A percentile compares a stretch with the other conserved stretches of the same genome.
Evolutionary conservation across 2,888 invertebrate species (phyloP).

Genomic region (Cordilura impudica): DNA sequence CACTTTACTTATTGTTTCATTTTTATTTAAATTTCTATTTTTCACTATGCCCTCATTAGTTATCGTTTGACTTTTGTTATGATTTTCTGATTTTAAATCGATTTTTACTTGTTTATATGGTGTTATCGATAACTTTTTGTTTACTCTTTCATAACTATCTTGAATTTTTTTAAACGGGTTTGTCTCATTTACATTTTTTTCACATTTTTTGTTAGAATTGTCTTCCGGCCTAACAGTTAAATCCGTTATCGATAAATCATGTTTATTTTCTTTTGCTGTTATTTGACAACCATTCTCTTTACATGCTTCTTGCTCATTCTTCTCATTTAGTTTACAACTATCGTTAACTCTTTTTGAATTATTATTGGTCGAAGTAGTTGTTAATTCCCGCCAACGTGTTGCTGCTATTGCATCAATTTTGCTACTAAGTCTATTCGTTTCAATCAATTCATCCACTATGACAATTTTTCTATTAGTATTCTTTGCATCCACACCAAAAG

Average conservation of each 20-base stretch:
- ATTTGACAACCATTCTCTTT: not conserved
- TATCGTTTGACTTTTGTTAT: no score
- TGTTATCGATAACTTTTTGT: no score
- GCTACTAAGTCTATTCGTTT: not conserved
- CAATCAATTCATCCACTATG: not conserved
- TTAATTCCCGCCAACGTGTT: not conserved
- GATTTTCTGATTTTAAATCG: no score
- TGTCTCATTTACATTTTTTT: no score
- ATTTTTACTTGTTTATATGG: no score
- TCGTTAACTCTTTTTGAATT: constrained; percentile 11
- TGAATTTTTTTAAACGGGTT: no score
- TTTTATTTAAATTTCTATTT: no score
- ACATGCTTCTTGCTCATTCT: not conserved
- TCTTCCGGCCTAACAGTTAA: not conserved
- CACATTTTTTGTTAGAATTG: no score
- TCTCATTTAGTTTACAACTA: constrained; percentile 39
- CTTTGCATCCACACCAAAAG: not conserved
- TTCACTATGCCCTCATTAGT: no score
- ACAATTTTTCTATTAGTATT: not conserved
- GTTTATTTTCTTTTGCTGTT: not conserved
- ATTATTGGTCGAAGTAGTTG: no score
- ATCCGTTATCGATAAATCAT: constrained; percentile 24
- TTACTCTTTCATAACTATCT: no score
- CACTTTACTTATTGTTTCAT: no score
- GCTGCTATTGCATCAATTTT: not conserved